A percentile compares a stretch with the other conserved stretches of the same genome.
These are phyloP conservation scores for Nothobranchius furzeri DNA, from an alignment of 2,113 vertebrate species.

Conservation along the genomic window DNA sequence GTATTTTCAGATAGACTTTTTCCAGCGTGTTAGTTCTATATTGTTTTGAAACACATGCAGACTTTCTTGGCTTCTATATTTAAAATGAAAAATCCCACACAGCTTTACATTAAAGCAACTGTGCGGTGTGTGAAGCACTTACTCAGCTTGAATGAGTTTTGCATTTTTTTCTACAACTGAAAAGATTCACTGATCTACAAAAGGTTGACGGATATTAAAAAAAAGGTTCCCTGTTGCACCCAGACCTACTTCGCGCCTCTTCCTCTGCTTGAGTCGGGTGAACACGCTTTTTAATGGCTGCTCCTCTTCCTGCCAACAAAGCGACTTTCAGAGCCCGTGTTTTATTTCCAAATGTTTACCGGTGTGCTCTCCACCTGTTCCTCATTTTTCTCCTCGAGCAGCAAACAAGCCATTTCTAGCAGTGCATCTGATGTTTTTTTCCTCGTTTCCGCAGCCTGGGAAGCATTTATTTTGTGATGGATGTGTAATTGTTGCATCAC, in stretches of 20 bases:
- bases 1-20: not conserved
- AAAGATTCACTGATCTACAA: conserved; percentile 45
- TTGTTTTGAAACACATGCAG: not conserved
- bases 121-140: not conserved
- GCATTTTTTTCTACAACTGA: conserved; percentile 39
- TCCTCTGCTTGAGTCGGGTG: conserved; percentile 43
- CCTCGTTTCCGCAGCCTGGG: conserved; percentile 3
- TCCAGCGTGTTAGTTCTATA: not conserved
- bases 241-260: conserved; percentile 45
- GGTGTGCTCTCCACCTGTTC: conserved; percentile 66
- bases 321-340: conserved; percentile 67
- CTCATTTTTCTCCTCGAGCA: conserved; percentile 81
- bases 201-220: conserved; percentile 53
- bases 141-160: conserved; percentile 32
- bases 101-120: conserved; percentile 9
- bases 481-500: conserved; percentile 60
- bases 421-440: conserved; percentile 29
- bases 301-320: conserved; percentile 67
- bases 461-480: conserved; percentile 27
- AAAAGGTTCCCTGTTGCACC: conserved; percentile 39
- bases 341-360: conserved; percentile 73
- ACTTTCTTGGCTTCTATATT: not conserved
- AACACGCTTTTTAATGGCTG: conserved; percentile 62
- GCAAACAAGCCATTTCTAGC: conserved; percentile 37
- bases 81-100: not conserved